These are phyloP conservation scores for Collichthys lucidus DNA, from an alignment of 2,113 vertebrate species.

Conservation along the genomic window DNA sequence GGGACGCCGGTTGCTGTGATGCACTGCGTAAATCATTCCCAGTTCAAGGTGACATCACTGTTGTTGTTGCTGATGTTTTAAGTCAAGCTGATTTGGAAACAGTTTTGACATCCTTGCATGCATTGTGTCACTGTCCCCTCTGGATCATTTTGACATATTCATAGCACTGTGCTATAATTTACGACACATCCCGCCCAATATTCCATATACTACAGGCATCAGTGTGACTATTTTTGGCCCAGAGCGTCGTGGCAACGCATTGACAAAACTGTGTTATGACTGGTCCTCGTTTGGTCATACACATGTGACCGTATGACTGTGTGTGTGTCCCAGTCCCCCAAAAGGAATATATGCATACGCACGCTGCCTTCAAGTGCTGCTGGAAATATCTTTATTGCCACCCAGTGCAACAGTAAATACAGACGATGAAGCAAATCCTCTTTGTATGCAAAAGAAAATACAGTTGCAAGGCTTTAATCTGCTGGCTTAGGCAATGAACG, in stretches of 20 bases:
- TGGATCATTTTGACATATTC: slow-evolving; percentile 15
- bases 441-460: slow-evolving; percentile 12
- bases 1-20: slow-evolving; percentile 54
- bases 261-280: neutral
- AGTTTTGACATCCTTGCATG: neutral
- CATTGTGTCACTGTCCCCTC: neutral
- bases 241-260: neutral
- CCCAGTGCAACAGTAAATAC: slow-evolving; percentile 5
- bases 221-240: neutral
- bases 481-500: neutral
- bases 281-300: neutral
- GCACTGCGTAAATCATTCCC: slow-evolving; percentile 20
- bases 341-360: slow-evolving; percentile 1
- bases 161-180: neutral
- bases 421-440: slow-evolving; percentile 43
- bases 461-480: slow-evolving; percentile 37
- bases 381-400: neutral
- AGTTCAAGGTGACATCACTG: neutral
- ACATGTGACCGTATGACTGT: neutral
- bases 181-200: neutral
- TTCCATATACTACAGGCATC: neutral
- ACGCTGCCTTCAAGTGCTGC: slow-evolving; percentile 19
- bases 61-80: neutral
- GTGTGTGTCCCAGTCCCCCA: neutral
- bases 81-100: neutral